Evolutionary conservation across 2,888 invertebrate genomes (phyloP).

Genomic region (Hylaea fasciaria): DNA sequence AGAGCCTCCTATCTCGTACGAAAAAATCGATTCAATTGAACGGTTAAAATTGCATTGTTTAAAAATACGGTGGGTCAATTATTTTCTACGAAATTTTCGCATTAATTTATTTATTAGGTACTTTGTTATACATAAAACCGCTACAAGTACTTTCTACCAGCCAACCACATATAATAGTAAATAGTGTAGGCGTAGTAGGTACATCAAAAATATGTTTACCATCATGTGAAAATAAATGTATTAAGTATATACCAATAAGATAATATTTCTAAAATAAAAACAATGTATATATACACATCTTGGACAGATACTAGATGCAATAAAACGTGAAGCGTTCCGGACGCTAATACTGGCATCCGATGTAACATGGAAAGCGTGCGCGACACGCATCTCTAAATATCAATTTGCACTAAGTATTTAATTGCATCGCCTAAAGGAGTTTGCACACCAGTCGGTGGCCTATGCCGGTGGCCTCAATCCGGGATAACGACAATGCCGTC

Average conservation of each 20-base stretch:
- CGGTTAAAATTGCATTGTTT: neutral
- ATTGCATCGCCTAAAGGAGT: neutral
- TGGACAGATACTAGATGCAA: constrained; percentile 16
- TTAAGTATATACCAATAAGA: neutral
- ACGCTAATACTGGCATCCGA: constrained; percentile 10
- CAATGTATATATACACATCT: neutral
- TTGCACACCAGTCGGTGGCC: no score
- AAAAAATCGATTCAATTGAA: constrained; percentile 19
- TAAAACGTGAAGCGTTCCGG: constrained; percentile 19
- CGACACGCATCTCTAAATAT: constrained; percentile 19
- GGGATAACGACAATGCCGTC: no score
- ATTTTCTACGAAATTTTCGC: no score
- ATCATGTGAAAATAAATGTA: no score
- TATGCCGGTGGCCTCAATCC: no score
- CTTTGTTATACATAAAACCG: no score
- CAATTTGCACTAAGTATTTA: neutral
- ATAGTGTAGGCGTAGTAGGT: no score
- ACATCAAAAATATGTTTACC: no score
- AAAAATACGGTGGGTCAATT: no score
- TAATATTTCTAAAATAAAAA: constrained; percentile 11
- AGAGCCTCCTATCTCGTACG: neutral
- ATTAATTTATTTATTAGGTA: no score
- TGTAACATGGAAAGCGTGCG: constrained; percentile 15
- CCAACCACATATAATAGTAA: no score
- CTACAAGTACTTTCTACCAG: no score